Conservation (phyloP, 2,888 invertebrate species). For the Rhagonycha lutea region DNA sequence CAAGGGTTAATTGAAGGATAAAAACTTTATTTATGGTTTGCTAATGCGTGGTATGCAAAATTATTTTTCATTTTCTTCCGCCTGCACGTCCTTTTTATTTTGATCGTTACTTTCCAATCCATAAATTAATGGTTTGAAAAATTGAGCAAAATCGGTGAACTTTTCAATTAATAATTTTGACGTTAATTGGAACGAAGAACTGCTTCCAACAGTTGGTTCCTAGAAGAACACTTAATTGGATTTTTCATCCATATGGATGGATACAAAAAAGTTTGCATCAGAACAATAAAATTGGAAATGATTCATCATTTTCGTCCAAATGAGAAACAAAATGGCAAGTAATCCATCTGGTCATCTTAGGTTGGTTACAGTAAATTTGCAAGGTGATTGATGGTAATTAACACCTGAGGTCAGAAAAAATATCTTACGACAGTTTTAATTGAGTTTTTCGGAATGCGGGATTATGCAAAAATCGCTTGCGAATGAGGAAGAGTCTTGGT, state of each 20-base stretch:
- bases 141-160: not conserved
- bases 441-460: not conserved
- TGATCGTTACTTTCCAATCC: not conserved
- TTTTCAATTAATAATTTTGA: not conserved
- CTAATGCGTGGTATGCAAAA: not conserved
- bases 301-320: not conserved
- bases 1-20: constrained; percentile 22
- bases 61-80: not conserved
- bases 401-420: not conserved
- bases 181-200: not conserved
- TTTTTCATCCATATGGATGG: not conserved
- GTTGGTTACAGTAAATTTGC: not conserved
- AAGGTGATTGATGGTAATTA: not conserved
- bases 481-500: not conserved
- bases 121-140: not conserved
- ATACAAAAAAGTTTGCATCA: not conserved
- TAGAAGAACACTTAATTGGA: not conserved
- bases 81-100: not conserved
- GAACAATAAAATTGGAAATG: not conserved
- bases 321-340: not conserved
- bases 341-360: not conserved
- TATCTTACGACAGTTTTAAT: not conserved
- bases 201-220: not conserved
- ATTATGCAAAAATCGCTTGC: not conserved
- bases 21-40: constrained; percentile 20